These are phyloP conservation scores for Diaphora mendica DNA, from an alignment of 2,888 invertebrate genomes.

Conservation along the genomic window DNA sequence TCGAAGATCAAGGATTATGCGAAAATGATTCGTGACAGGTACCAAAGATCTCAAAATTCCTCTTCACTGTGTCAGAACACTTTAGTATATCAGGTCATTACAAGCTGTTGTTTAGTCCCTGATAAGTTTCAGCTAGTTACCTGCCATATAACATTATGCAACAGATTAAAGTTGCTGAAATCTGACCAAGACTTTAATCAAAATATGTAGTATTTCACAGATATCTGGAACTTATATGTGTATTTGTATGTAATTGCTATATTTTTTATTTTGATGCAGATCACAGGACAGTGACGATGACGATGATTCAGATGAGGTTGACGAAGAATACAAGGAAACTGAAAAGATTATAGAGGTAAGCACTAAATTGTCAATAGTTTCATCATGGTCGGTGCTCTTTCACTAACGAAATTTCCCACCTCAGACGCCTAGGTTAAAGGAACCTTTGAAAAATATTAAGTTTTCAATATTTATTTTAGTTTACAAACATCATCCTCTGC, in stretches of 20 bases:
- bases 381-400: not conserved
- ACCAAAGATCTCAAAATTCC: constrained; percentile 25
- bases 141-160: too few relatives aligned
- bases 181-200: too few relatives aligned
- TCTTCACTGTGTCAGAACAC: not conserved
- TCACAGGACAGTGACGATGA: constrained; percentile 57
- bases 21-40: constrained; percentile 84
- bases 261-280: constrained; percentile 36
- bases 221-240: too few relatives aligned
- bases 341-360: constrained; percentile 62
- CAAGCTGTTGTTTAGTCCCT: too few relatives aligned
- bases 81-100: too few relatives aligned
- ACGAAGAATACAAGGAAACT: constrained; percentile 58
- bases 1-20: constrained; percentile 86
- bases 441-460: not conserved
- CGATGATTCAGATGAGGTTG: constrained; percentile 59
- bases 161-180: too few relatives aligned
- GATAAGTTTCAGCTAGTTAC: too few relatives aligned
- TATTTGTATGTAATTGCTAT: too few relatives aligned
- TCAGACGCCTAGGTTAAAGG: not conserved
- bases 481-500: not conserved
- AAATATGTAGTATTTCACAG: too few relatives aligned
- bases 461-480: not conserved
- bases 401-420: not conserved
- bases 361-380: not conserved